A percentile compares a stretch with the other conserved stretches of the same genome.
These are phyloP conservation scores for Drosophila lacteicornis DNA, from an alignment of 1,140 invertebrate genomes.

Conservation along the genomic window DNA sequence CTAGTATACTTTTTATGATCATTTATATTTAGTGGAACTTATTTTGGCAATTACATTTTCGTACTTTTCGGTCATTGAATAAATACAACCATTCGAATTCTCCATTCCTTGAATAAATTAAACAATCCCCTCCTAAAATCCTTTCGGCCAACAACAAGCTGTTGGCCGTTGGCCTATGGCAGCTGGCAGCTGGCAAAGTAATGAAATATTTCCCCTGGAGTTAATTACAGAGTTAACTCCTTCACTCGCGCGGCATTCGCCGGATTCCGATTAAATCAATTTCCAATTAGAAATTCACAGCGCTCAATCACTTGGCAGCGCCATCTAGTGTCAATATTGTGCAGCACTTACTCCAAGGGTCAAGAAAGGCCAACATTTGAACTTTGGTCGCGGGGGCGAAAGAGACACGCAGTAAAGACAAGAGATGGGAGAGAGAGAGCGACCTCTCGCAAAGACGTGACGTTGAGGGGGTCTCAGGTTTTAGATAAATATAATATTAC, in stretches of 20 bases:
- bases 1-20: no score
- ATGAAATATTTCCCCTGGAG: constrained; percentile 31
- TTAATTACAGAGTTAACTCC: constrained; percentile 47
- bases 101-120: constrained; percentile 7
- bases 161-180: background rate
- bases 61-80: background rate
- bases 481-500: no score
- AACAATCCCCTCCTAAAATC: constrained; percentile 2
- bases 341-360: constrained; percentile 22
- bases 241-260: constrained; percentile 27
- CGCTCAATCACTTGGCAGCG: constrained; percentile 33
- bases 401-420: background rate
- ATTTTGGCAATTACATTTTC: background rate
- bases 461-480: background rate
- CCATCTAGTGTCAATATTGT: constrained; percentile 46
- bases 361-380: constrained; percentile 33
- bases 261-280: constrained; percentile 47
- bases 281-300: constrained; percentile 35
- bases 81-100: background rate
- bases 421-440: background rate
- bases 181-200: constrained; percentile 11
- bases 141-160: constrained; percentile 15
- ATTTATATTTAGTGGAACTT: no score
- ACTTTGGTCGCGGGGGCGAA: constrained; percentile 2
- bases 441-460: background rate